Base-by-base conservation (phyloP, 2,888 invertebrate species). In the Corbicula japonica region DNA sequence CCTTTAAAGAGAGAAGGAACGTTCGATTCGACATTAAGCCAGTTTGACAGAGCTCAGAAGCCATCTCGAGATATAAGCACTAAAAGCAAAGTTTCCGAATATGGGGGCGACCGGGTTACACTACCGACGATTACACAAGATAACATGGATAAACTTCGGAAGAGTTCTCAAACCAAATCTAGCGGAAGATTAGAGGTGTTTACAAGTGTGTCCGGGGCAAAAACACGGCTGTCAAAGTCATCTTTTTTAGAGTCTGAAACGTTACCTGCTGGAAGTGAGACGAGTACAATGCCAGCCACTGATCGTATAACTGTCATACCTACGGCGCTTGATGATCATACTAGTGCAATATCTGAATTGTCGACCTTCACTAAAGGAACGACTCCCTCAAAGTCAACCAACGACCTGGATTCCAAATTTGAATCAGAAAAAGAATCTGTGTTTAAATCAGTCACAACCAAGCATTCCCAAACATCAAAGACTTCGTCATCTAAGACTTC, bases 251-350 rank as follows among this genome's bases (percentile, higher is more conserved):
- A 44, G 18, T 21, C 56, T 2, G 26, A 68, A 54, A 34, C 60
- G 8, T 18, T 60, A 21, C 61, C 30, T 8, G 10, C 50, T 23
- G 34, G 41, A 63, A 52, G 28, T 10, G 62, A 23, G 8, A 32
- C 41, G 5, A 15, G 32, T 6, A 6, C 38, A 23, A 21, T 30
- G 18, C 26, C 34, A 5, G 23, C 38, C 18, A 38, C 21, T 35
- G 63, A 66, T 2, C 18, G 56, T 6, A 38, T 79, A 1, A 79
- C 75, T 4, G 48, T 66, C 8, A 75, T 74, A 4, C 75, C 75
- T 0, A 75, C 79, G 0, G 79, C 60, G 15, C 34, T 23, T 28
- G 54, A 76, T 6, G 62, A 62, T 6, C n/a, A 28, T 30, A 21
- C 18, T 3, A 78, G 79, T 28, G 54, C 10, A 2, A 58, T 69